phyloP scores from a whole-genome alignment of 2,888 invertebrate genomes.

The Pharmacophagus antenor region DNA sequence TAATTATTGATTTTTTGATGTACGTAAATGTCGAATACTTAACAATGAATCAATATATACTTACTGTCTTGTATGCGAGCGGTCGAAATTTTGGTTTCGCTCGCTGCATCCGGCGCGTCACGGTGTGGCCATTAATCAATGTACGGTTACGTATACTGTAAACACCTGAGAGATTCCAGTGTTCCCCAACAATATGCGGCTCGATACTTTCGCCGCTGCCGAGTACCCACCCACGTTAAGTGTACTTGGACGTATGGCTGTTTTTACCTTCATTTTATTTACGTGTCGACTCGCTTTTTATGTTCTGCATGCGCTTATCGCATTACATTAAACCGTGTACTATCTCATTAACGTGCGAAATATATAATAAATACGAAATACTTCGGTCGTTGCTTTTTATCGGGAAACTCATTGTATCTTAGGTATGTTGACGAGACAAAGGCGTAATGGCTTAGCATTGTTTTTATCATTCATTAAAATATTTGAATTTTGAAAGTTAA shows the following conservation, averaged over 20 bases:
- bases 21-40: no score
- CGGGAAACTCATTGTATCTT: conserved; percentile 12
- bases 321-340: conserved; percentile 15
- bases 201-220: conserved; percentile 33
- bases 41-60: neutral
- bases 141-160: conserved; percentile 52
- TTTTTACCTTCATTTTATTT: conserved; percentile 27
- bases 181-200: conserved; percentile 50
- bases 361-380: conserved; percentile 24
- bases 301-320: conserved; percentile 22
- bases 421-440: conserved; percentile 14
- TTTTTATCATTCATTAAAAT: conserved; percentile 16
- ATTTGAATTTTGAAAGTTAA: neutral
- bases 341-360: conserved; percentile 22
- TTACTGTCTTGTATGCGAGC: conserved; percentile 30
- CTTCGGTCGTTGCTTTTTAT: conserved; percentile 18
- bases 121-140: conserved; percentile 67
- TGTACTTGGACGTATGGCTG: conserved; percentile 24
- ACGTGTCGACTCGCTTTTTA: conserved; percentile 24
- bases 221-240: conserved; percentile 31
- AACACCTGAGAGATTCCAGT: conserved; percentile 64
- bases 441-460: conserved; percentile 9
- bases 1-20: no score
- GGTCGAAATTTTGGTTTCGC: conserved; percentile 42
- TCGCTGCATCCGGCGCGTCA: conserved; percentile 61